These are phyloP conservation scores for Hypanus sabinus DNA, from an alignment of 2,113 vertebrate species.

Conservation along the genomic window DNA sequence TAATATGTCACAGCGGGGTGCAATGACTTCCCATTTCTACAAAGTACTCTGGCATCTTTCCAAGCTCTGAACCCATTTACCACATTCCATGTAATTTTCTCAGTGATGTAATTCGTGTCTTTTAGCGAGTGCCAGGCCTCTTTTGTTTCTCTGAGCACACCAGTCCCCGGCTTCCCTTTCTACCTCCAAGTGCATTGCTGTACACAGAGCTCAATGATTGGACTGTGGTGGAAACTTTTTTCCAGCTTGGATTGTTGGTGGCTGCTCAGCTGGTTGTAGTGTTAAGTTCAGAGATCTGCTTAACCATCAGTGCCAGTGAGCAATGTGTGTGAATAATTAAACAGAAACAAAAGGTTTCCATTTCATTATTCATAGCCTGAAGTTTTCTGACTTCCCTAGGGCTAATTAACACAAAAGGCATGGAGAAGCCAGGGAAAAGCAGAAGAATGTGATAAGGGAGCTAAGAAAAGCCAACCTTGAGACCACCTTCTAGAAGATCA, in stretches of 20 bases:
- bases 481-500: no score
- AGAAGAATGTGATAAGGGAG: no score
- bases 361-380: background rate
- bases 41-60: conserved; percentile 25
- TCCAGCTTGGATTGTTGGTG: no score
- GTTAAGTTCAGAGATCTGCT: background rate
- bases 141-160: background rate
- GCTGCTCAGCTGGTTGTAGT: background rate
- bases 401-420: background rate
- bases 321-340: background rate
- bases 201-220: background rate
- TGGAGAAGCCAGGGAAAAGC: no score
- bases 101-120: conserved; percentile 19
- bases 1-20: conserved; percentile 28
- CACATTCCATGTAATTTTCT: conserved; percentile 31
- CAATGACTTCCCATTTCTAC: conserved; percentile 32
- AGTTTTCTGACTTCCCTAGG: no score
- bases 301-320: background rate
- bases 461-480: no score
- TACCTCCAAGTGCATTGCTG: no score
- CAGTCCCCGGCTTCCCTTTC: no score
- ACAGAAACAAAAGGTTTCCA: background rate
- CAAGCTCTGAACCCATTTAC: conserved; percentile 19
- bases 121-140: background rate
- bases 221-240: background rate